Conservation (phyloP, 2,888 invertebrate species). For the Luperina nickerlii region DNA sequence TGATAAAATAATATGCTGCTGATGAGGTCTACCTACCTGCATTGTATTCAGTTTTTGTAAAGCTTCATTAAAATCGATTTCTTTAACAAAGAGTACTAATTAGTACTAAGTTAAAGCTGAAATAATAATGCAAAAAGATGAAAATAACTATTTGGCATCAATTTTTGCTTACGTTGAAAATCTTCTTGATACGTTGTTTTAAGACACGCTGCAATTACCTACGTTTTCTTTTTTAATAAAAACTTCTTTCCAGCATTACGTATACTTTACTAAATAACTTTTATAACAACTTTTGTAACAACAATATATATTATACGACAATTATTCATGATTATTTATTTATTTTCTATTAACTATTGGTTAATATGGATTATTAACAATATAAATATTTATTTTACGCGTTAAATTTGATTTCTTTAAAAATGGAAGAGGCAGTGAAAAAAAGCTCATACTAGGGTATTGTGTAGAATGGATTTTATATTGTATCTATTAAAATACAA, state of each 20-base stretch:
- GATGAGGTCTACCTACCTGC: slow-evolving; percentile 11
- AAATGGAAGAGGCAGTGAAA: too few species aligned
- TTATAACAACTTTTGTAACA: background rate
- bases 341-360: too few species aligned
- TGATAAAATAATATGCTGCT: slow-evolving; percentile 24
- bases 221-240: background rate
- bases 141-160: background rate
- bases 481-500: background rate
- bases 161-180: background rate
- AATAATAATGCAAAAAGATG: background rate
- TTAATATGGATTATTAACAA: too few species aligned
- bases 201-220: background rate
- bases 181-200: background rate
- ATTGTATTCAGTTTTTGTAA: slow-evolving; percentile 35
- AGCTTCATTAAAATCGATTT: slow-evolving; percentile 9
- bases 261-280: too few species aligned
- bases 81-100: slow-evolving; percentile 5
- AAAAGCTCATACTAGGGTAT: background rate
- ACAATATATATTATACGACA: too few species aligned
- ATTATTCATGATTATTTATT: too few species aligned
- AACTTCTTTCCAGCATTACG: too few species aligned
- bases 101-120: background rate
- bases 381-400: too few species aligned
- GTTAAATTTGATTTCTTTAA: too few species aligned
- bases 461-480: background rate